Evolutionary conservation across 2,797 vertebrate species (phyloP).

Genomic region (Chanos chanos): DNA sequence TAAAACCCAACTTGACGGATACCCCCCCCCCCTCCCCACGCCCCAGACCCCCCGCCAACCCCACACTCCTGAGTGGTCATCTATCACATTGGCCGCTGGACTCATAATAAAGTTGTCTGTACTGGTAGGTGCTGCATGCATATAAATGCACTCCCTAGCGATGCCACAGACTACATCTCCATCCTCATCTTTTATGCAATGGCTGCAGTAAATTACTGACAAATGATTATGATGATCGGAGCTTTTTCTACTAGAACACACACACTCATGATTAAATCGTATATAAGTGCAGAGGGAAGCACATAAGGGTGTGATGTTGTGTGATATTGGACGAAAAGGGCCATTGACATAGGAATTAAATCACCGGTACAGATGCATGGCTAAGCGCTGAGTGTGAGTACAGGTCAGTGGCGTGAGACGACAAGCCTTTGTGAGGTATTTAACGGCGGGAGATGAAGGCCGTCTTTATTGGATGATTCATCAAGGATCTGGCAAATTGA

Average conservation of each 20-base stretch:
- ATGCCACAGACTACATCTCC: slow-evolving; percentile 7
- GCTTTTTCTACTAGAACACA: slow-evolving; percentile 18
- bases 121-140: slow-evolving; percentile 18
- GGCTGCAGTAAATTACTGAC: slow-evolving; percentile 29
- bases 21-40: slow-evolving; percentile 42
- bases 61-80: slow-evolving; percentile 56
- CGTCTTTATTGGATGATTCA: slow-evolving; percentile 59
- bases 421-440: slow-evolving; percentile 39
- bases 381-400: slow-evolving; percentile 34
- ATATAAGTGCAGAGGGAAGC: slow-evolving; percentile 29
- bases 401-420: slow-evolving; percentile 56
- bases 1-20: slow-evolving; percentile 67
- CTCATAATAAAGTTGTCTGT: slow-evolving; percentile 67
- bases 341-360: slow-evolving; percentile 51
- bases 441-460: slow-evolving; percentile 57
- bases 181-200: slow-evolving; percentile 13
- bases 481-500: slow-evolving; percentile 52
- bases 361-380: slow-evolving; percentile 39
- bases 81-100: slow-evolving; percentile 59
- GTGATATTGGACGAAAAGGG: slow-evolving; percentile 25
- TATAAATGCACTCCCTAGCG: slow-evolving; percentile 24
- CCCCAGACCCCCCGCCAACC: not conserved
- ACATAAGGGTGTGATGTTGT: not conserved
- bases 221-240: slow-evolving; percentile 35
- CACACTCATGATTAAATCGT: slow-evolving; percentile 23